These are phyloP conservation scores for Parnassius glacialis DNA, from an alignment of 2,888 invertebrate species.

Conservation along the genomic window DNA sequence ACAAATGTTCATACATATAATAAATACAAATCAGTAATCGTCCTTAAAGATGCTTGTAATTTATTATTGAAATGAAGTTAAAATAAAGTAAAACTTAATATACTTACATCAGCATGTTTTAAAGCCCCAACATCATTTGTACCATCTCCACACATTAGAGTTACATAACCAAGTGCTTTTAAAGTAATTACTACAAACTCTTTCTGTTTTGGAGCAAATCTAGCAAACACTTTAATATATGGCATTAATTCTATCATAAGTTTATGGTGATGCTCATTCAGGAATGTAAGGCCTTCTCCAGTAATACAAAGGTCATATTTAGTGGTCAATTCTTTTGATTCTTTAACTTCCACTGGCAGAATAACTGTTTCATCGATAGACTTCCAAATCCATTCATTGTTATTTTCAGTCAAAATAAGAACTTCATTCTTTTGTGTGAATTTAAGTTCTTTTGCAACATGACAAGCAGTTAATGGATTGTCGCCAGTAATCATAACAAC, in stretches of 20 bases:
- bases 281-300: conserved; percentile 91
- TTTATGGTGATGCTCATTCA: conserved; percentile 82
- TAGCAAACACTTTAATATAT: conserved; percentile 94
- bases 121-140: conserved; percentile 99
- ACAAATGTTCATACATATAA: too few species aligned
- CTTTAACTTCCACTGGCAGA: conserved; percentile 75
- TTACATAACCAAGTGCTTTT: conserved; percentile 92
- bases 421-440: conserved; percentile 88
- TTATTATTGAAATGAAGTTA: too few species aligned
- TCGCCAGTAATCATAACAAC: conserved; percentile 99
- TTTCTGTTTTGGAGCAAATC: conserved; percentile 99
- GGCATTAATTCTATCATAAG: conserved; percentile 89
- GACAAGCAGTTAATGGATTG: conserved; percentile 99
- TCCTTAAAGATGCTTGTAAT: too few species aligned
- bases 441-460: conserved; percentile 96
- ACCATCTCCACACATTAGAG: conserved; percentile 99
- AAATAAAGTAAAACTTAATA: not conserved
- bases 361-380: conserved; percentile 84
- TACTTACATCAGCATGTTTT: conserved; percentile 97
- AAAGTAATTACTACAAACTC: conserved; percentile 95
- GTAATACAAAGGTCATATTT: conserved; percentile 96
- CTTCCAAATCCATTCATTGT: conserved; percentile 86
- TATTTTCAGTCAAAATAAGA: conserved; percentile 82
- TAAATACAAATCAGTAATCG: too few species aligned
- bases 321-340: conserved; percentile 81